Percentiles rank a stretch among this genome's conserved stretches.
These are phyloP conservation scores for Malthinus flaveolus DNA, from an alignment of 2,888 invertebrate genomes.

Conservation along the genomic window DNA sequence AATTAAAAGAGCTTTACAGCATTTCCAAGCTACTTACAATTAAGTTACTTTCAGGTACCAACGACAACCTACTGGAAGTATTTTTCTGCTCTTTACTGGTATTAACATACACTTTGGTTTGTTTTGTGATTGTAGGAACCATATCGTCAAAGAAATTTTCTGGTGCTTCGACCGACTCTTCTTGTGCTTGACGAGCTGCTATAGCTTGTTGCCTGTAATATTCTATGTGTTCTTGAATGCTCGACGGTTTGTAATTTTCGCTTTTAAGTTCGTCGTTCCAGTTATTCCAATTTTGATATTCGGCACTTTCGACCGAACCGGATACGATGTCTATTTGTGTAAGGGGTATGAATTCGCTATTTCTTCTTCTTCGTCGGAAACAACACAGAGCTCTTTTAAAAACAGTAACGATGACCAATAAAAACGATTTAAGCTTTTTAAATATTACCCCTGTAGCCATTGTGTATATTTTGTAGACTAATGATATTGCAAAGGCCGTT, in stretches of 20 bases:
- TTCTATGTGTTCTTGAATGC: slow-evolving; percentile 67
- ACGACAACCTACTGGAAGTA: slow-evolving; percentile 41
- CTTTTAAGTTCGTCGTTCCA: slow-evolving; percentile 62
- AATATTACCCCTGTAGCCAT: slow-evolving; percentile 29
- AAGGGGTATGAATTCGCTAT: slow-evolving; percentile 60
- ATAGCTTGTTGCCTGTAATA: slow-evolving; percentile 61
- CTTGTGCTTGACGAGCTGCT: slow-evolving; percentile 44
- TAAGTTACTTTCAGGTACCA: slow-evolving; percentile 36
- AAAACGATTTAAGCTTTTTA: slow-evolving; percentile 60
- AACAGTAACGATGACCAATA: slow-evolving; percentile 59
- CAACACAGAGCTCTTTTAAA: slow-evolving; percentile 66
- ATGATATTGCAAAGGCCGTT: too few relatives aligned
- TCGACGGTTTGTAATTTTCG: slow-evolving; percentile 50
- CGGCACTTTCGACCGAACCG: slow-evolving; percentile 42
- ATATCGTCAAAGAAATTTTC: slow-evolving; percentile 65
- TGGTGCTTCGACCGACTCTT: slow-evolving; percentile 52
- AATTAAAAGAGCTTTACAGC: background rate
- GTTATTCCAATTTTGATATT: slow-evolving; percentile 60
- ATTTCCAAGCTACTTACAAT: slow-evolving; percentile 32
- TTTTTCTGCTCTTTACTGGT: slow-evolving; percentile 40
- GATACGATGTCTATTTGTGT: slow-evolving; percentile 61
- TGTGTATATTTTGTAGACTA: too few relatives aligned
- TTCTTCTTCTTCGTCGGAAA: slow-evolving; percentile 59
- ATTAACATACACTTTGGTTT: slow-evolving; percentile 60
- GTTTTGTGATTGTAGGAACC: slow-evolving; percentile 64